A percentile compares a stretch with the other conserved stretches of the same genome.
These are phyloP conservation scores for Morone saxatilis DNA, from an alignment of 2,113 vertebrate species.

Conservation along the genomic window DNA sequence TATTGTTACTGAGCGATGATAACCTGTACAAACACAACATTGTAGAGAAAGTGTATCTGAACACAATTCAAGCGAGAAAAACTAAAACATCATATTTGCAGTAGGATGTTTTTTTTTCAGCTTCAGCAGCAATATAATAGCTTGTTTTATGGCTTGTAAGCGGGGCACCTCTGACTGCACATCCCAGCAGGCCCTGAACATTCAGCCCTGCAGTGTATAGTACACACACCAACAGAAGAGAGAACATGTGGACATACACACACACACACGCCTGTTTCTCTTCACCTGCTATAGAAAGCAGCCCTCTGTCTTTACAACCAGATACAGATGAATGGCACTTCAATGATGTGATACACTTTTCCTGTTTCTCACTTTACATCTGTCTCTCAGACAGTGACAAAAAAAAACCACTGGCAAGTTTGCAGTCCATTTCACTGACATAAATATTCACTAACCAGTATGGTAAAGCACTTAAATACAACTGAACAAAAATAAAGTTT, in stretches of 20 bases:
- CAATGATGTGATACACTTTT: conserved; percentile 30
- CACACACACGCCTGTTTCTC: conserved; percentile 53
- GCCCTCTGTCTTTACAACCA: conserved; percentile 35
- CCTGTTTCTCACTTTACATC: conserved; percentile 15
- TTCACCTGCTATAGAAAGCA: conserved; percentile 57
- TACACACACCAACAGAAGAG: conserved; percentile 45
- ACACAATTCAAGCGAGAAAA: not conserved
- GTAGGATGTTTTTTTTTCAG: not conserved
- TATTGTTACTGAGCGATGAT: conserved; percentile 4
- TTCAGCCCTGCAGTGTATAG: not conserved
- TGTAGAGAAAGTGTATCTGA: not conserved
- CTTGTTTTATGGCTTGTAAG: conserved; percentile 58
- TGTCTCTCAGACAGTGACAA: conserved; percentile 21
- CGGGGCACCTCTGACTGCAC: conserved; percentile 45
- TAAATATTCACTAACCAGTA: not conserved
- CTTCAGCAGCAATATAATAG: conserved; percentile 11
- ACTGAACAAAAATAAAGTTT: not conserved
- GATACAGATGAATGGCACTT: conserved; percentile 41
- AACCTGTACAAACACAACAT: not conserved
- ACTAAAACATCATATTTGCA: not conserved
- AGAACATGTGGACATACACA: conserved; percentile 35
- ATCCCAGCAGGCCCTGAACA: conserved; percentile 31
- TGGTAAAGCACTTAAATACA: conserved; percentile 5
- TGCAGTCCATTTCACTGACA: not conserved
- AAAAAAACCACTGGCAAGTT: not conserved